phyloP scores from a whole-genome alignment of 2,797 vertebrate species.

The Phrynocephalus forsythii region DNA sequence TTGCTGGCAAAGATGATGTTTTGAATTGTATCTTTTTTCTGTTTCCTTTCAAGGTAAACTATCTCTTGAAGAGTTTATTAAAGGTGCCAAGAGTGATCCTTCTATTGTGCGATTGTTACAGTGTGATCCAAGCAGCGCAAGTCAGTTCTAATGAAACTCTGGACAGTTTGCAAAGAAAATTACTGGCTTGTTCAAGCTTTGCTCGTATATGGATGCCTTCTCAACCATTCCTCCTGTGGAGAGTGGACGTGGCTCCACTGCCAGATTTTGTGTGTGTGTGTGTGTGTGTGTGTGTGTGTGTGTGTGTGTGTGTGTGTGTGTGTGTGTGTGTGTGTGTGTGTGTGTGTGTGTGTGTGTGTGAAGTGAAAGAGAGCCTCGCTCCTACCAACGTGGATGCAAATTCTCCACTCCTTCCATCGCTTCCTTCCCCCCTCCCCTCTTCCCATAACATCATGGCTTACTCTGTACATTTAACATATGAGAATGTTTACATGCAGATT shows the following conservation, averaged over 20 bases:
- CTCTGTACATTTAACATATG: conserved; percentile 57
- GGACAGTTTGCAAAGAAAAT: conserved; percentile 72
- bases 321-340: conserved; percentile 16
- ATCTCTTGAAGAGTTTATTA: conserved; percentile 89
- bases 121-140: conserved; percentile 88
- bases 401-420: conserved; percentile 51
- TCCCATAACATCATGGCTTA: conserved; percentile 46
- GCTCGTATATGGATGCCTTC: conserved; percentile 81
- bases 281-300: conserved; percentile 28
- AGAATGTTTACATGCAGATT: conserved; percentile 71
- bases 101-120: conserved; percentile 89
- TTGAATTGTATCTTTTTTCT: not conserved
- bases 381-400: conserved; percentile 61
- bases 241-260: conserved; percentile 60
- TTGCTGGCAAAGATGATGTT: not conserved
- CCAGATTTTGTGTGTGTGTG: conserved; percentile 45
- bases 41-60: conserved; percentile 80
- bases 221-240: conserved; percentile 70
- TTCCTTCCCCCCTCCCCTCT: conserved; percentile 41
- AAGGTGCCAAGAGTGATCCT: conserved; percentile 91
- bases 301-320: conserved; percentile 1
- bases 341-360: conserved; percentile 31
- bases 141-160: conserved; percentile 82
- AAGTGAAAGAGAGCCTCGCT: conserved; percentile 60
- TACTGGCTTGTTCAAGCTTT: conserved; percentile 78